Conservation (phyloP, 2,888 invertebrate species). For the Petrolisthes cinctipes region DNA sequence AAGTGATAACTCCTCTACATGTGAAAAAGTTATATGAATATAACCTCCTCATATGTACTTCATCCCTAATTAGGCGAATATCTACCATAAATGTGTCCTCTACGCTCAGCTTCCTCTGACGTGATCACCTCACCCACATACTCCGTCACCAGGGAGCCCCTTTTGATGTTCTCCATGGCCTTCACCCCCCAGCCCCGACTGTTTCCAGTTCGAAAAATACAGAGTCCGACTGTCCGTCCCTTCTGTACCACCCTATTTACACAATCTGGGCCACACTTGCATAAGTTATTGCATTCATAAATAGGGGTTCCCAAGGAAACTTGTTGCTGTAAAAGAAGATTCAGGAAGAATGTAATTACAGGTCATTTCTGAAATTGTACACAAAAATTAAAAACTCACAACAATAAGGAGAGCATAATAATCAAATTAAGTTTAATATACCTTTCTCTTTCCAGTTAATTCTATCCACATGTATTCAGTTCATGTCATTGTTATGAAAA, state of each 20-base stretch:
- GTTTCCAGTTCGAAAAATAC: slow-evolving; percentile 89
- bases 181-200: slow-evolving; percentile 96
- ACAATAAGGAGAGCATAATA: too few relatives aligned
- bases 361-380: too few relatives aligned
- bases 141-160: slow-evolving; percentile 88
- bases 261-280: slow-evolving; percentile 83
- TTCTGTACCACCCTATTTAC: slow-evolving; percentile 90
- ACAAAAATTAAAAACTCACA: too few relatives aligned
- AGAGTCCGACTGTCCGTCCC: slow-evolving; percentile 77
- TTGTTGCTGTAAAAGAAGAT: background rate
- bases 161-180: slow-evolving; percentile 74
- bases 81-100: slow-evolving; percentile 82
- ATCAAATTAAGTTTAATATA: too few relatives aligned
- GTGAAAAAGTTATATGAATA: too few relatives aligned
- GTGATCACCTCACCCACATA: slow-evolving; percentile 96
- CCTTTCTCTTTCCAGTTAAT: too few relatives aligned
- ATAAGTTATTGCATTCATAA: slow-evolving; percentile 92
- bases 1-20: too few relatives aligned
- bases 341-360: too few relatives aligned
- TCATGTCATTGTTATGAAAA: too few relatives aligned
- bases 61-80: background rate
- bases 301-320: slow-evolving; percentile 80
- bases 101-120: slow-evolving; percentile 87
- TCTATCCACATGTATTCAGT: too few relatives aligned
- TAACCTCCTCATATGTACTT: background rate